Percentiles rank a stretch among this genome's conserved stretches.
Evolutionary conservation across 2,888 invertebrate genomes (phyloP).

Genomic region (Therioaphis trifolii): DNA sequence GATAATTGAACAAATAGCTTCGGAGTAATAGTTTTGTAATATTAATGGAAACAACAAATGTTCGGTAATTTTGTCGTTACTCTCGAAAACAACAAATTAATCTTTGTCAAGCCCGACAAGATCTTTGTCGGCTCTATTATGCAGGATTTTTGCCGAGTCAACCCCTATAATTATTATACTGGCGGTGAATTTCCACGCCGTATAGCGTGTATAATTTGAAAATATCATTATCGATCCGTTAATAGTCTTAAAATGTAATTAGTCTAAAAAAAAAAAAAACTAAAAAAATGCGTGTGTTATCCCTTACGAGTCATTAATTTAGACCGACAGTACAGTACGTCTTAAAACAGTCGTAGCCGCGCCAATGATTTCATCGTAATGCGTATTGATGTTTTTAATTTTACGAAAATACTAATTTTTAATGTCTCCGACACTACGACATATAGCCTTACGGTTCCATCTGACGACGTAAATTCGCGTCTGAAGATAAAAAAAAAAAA

Average conservation of each 20-base stretch:
- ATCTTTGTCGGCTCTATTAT: conserved; percentile 52
- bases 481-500: too few relatives aligned
- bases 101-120: conserved; percentile 42
- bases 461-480: too few relatives aligned
- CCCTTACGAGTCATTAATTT: conserved; percentile 27
- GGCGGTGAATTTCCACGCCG: conserved; percentile 9
- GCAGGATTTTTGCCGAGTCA: conserved; percentile 51
- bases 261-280: conserved; percentile 13
- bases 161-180: conserved; percentile 45
- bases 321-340: conserved; percentile 12
- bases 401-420: too few relatives aligned
- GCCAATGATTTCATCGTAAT: background rate
- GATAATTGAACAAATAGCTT: conserved; percentile 2
- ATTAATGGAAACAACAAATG: conserved; percentile 49
- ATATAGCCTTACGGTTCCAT: too few relatives aligned
- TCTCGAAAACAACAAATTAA: conserved; percentile 48
- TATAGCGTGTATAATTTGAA: conserved; percentile 10
- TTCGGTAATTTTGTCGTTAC: conserved; percentile 39
- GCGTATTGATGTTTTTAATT: too few relatives aligned
- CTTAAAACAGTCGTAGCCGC: background rate
- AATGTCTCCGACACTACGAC: too few relatives aligned
- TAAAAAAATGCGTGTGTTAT: background rate
- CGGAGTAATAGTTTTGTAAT: conserved; percentile 27
- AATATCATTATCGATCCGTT: conserved; percentile 34
- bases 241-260: conserved; percentile 48